Evolutionary conservation across 2,888 invertebrate genomes (phyloP).

Genomic region (Slavum lentiscoides): DNA sequence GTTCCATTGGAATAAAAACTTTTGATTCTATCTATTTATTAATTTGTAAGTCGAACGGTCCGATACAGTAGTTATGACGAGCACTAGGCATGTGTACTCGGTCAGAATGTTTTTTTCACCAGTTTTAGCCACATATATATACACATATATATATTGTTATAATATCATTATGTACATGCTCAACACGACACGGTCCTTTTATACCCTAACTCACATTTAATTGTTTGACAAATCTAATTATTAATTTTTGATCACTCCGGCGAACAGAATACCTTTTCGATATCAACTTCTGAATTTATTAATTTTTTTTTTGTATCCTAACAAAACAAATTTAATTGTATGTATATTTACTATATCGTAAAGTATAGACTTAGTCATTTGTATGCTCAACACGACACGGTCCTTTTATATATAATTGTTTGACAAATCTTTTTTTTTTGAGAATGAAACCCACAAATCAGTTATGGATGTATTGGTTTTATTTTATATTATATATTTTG

Average conservation of each 20-base stretch:
- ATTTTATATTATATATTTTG: conserved; percentile 10
- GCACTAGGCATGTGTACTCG: conserved; percentile 5
- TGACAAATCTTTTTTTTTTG: background rate
- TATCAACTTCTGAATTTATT: background rate
- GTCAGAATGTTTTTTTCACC: conserved; percentile 37
- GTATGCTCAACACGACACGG: conserved; percentile 13
- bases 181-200: conserved; percentile 6
- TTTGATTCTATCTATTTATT: conserved; percentile 52
- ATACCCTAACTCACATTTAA: conserved; percentile 24
- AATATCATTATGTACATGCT: background rate
- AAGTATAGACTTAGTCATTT: conserved; percentile 1
- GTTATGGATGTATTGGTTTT: background rate
- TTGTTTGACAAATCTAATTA: conserved; percentile 15
- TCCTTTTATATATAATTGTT: background rate
- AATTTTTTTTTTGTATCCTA: background rate
- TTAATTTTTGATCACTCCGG: background rate
- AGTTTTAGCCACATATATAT: conserved; percentile 6
- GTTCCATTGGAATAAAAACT: conserved; percentile 46
- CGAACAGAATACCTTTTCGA: background rate
- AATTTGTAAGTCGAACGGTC: conserved; percentile 43
- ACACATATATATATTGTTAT: too few relatives aligned
- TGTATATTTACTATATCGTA: background rate
- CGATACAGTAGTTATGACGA: conserved; percentile 24
- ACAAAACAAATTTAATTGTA: conserved; percentile 7
- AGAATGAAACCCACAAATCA: background rate